Evolutionary conservation across 2,113 vertebrate genomes (phyloP).

Genomic region (Clarias batrachus): DNA sequence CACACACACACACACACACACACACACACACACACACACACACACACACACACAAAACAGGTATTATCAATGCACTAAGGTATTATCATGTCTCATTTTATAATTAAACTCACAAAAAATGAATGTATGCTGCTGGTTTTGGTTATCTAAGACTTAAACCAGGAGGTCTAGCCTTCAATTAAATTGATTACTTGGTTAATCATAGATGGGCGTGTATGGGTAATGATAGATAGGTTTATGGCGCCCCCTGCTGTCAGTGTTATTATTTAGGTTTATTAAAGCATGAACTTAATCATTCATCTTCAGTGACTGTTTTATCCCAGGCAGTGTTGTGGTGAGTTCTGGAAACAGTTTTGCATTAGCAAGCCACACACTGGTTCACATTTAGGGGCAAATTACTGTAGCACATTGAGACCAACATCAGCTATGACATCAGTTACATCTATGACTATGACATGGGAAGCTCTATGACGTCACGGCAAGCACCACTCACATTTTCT

Average conservation of each 20-base stretch:
- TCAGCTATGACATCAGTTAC: too few relatives aligned
- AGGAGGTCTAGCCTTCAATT: neutral
- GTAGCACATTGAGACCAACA: neutral
- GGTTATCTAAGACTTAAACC: neutral
- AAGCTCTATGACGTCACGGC: too few relatives aligned
- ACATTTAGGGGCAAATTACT: neutral
- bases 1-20: neutral
- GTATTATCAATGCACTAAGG: neutral
- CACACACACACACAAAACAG: neutral
- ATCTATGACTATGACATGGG: too few relatives aligned
- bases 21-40: neutral
- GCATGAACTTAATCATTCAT: neutral
- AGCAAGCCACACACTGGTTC: neutral
- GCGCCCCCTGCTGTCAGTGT: conserved; percentile 36
- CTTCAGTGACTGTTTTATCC: neutral
- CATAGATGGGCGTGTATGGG: neutral
- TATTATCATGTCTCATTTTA: neutral
- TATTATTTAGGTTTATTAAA: neutral
- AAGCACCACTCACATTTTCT: too few relatives aligned
- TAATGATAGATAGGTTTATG: conserved; percentile 18
- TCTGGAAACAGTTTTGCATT: neutral
- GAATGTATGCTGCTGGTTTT: neutral
- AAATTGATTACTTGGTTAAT: neutral
- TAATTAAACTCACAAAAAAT: conserved; percentile 2
- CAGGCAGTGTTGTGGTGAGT: neutral